A percentile compares a stretch with the other conserved stretches of the same genome.
Conservation (phyloP, 1,140 invertebrate genomes). For the Cydia fagiglandana region DNA sequence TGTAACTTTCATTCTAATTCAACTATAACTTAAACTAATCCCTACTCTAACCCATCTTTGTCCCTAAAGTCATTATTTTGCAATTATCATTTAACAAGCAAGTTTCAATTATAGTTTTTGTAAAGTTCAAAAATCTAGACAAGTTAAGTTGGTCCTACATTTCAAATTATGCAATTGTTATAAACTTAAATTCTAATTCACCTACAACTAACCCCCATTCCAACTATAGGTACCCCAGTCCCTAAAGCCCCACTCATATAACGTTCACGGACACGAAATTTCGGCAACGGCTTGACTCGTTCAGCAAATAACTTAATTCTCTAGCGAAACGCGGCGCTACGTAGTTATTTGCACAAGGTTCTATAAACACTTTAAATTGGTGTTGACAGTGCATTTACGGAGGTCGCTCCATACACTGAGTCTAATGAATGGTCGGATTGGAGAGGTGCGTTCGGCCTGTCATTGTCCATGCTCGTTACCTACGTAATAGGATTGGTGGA, state of each 20-base stretch:
- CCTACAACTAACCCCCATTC: background rate
- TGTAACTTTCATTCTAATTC: background rate
- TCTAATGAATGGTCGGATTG: slow-evolving; percentile 6
- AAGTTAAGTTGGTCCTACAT: no score
- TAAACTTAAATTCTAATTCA: background rate
- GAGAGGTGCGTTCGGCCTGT: background rate
- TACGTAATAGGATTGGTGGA: background rate
- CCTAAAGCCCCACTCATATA: background rate
- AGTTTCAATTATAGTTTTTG: no score
- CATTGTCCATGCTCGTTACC: background rate
- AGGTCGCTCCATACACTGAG: background rate
- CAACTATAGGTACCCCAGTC: background rate
- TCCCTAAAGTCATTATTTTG: no score
- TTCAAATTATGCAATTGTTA: background rate
- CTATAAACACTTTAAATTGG: slow-evolving; percentile 21
- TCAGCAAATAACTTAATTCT: slow-evolving; percentile 18
- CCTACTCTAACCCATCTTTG: no score
- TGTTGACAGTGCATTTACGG: slow-evolving; percentile 16
- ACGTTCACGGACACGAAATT: background rate
- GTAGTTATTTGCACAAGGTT: slow-evolving; percentile 17
- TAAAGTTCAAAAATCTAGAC: no score
- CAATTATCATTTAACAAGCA: no score
- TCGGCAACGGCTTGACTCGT: background rate
- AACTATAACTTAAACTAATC: background rate
- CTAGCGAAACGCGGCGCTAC: background rate